These are phyloP conservation scores for Conus ventricosus DNA, from an alignment of 1,140 invertebrate genomes.

Conservation along the genomic window DNA sequence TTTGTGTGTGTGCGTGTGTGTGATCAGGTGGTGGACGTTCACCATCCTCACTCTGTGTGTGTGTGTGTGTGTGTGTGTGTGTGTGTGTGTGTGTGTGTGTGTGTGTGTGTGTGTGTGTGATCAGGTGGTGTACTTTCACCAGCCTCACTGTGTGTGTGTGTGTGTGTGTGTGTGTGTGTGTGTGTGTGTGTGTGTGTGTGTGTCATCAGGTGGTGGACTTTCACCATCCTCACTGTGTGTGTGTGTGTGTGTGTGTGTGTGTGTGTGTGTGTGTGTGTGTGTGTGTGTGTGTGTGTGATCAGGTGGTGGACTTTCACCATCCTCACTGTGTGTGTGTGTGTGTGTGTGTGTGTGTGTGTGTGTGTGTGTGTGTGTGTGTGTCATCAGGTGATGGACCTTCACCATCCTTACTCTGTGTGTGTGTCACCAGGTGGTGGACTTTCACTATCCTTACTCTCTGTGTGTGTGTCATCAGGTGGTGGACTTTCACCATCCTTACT, in stretches of 20 bases:
- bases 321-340: neutral
- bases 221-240: too few relatives aligned
- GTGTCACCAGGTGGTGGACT: neutral
- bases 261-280: conserved; percentile 2
- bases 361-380: too few relatives aligned
- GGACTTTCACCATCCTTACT: too few relatives aligned
- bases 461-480: neutral
- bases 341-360: neutral
- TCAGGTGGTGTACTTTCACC: too few relatives aligned
- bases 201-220: too few relatives aligned
- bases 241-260: too few relatives aligned
- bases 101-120: too few relatives aligned
- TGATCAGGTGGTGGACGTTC: neutral
- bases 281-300: neutral
- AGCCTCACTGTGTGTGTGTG: too few relatives aligned
- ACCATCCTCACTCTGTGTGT: too few relatives aligned
- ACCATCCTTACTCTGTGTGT: conserved; percentile 59
- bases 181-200: too few relatives aligned
- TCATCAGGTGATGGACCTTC: conserved; percentile 64
- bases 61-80: too few relatives aligned
- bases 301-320: too few relatives aligned
- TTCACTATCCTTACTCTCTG: neutral
- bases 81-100: conserved; percentile 5
- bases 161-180: neutral
- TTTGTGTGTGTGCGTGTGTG: neutral